phyloP scores from a whole-genome alignment of 1,140 invertebrate genomes.

The Rhynchophorus ferrugineus region DNA sequence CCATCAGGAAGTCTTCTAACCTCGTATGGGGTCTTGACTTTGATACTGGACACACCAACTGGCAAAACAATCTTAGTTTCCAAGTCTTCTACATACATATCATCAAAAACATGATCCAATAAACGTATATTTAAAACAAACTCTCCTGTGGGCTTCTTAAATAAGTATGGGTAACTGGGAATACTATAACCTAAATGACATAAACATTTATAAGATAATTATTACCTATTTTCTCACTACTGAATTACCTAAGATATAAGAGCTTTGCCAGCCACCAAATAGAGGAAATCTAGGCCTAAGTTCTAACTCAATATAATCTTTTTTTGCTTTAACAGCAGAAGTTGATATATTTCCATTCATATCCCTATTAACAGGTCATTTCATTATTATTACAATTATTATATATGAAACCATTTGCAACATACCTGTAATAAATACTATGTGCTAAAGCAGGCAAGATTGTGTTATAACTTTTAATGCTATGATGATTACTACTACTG shows the following conservation, averaged over 20 bases:
- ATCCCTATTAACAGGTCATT: constrained; percentile 47
- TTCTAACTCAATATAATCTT: constrained; percentile 91
- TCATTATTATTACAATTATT: neutral
- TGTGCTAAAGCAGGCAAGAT: constrained; percentile 74
- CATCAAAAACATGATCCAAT: constrained; percentile 94
- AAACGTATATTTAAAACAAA: constrained; percentile 87
- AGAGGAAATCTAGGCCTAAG: constrained; percentile 92
- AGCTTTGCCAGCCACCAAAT: constrained; percentile 98
- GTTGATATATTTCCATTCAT: constrained; percentile 99
- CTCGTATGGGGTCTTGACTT: constrained; percentile 75
- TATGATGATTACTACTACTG: constrained; percentile 71
- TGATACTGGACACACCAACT: constrained; percentile 79
- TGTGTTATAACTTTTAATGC: constrained; percentile 89
- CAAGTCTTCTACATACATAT: constrained; percentile 91
- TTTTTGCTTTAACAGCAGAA: constrained; percentile 78
- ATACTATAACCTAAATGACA: constrained; percentile 84
- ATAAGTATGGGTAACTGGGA: constrained; percentile 94
- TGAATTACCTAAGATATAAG: constrained; percentile 65
- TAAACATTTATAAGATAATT: neutral
- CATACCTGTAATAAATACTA: constrained; percentile 37
- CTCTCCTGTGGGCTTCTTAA: constrained; percentile 58
- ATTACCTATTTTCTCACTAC: neutral
- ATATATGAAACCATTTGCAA: neutral
- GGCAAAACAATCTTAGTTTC: constrained; percentile 88
- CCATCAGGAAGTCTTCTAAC: constrained; percentile 67